These are phyloP conservation scores for Nasonia longicornis DNA, from an alignment of 1,140 invertebrate genomes.

Conservation along the genomic window DNA sequence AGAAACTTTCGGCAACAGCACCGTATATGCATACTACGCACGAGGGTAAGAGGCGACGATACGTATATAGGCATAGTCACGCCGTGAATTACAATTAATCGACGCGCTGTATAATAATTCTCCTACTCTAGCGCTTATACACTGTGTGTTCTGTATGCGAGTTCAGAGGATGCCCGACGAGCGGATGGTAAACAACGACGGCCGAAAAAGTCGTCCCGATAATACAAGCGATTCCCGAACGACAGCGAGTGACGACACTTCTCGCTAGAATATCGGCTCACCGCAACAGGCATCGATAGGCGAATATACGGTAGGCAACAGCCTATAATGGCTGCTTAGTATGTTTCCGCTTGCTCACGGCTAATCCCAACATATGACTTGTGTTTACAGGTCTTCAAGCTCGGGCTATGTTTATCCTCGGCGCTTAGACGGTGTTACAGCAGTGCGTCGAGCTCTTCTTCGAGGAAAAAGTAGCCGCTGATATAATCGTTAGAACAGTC, in stretches of 20 bases:
- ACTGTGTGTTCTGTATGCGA: not conserved
- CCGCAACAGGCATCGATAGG: not conserved
- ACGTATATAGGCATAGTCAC: not conserved
- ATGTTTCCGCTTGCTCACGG: not conserved
- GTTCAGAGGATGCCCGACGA: not conserved
- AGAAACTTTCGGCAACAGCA: not conserved
- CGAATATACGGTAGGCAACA: not conserved
- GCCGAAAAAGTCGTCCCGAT: not conserved
- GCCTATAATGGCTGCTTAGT: not conserved
- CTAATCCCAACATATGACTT: not conserved
- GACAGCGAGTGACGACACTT: not conserved
- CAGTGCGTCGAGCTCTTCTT: not conserved
- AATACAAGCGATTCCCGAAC: not conserved
- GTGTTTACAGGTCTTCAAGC: conserved; percentile 20
- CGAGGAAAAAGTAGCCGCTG: not conserved
- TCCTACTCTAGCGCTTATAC: not conserved
- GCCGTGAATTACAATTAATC: conserved; percentile 18
- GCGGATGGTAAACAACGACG: not conserved
- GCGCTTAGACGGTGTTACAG: not conserved
- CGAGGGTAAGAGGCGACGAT: not conserved
- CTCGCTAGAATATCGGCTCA: not conserved
- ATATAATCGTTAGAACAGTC: not conserved
- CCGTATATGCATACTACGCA: not conserved
- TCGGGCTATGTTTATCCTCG: not conserved
- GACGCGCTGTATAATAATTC: not conserved